phyloP scores from a whole-genome alignment of 2,113 vertebrate species.

The Perca schrenkii region DNA sequence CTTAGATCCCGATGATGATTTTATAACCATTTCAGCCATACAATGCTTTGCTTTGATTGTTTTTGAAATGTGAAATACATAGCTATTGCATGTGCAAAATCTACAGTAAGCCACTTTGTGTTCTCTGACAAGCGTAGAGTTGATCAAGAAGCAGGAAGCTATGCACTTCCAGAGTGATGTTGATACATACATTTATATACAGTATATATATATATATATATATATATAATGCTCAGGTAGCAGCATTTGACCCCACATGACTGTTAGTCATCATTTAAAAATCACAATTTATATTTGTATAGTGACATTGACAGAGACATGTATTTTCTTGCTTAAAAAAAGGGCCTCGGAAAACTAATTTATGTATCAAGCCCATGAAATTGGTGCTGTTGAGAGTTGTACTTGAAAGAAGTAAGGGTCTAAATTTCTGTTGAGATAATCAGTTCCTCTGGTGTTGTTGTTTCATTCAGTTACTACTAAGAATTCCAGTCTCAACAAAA shows the following conservation, averaged over 20 bases:
- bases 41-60: constrained; percentile 55
- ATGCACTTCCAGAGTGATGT: constrained; percentile 64
- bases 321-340: constrained; percentile 76
- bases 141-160: constrained; percentile 45
- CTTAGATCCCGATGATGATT: constrained; percentile 26
- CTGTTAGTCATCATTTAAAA: constrained; percentile 78
- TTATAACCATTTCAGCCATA: constrained; percentile 50
- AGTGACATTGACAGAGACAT: constrained; percentile 62
- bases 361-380: constrained; percentile 70
- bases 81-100: constrained; percentile 64
- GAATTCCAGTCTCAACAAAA: constrained; percentile 45
- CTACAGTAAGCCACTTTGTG: constrained; percentile 45
- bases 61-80: constrained; percentile 55
- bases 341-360: constrained; percentile 46
- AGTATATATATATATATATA: constrained; percentile 8
- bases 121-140: constrained; percentile 11
- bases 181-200: constrained; percentile 18
- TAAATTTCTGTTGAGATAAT: constrained; percentile 42
- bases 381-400: constrained; percentile 67
- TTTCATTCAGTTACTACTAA: constrained; percentile 47
- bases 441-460: constrained; percentile 45
- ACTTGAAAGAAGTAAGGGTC: constrained; percentile 67
- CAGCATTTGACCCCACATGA: constrained; percentile 61
- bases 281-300: constrained; percentile 79
- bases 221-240: constrained; percentile 71